Evolutionary conservation across 2,113 vertebrate species (phyloP), one percentile per base, ranked within the genome.

Genomic region (Promerops cafer): DNA sequence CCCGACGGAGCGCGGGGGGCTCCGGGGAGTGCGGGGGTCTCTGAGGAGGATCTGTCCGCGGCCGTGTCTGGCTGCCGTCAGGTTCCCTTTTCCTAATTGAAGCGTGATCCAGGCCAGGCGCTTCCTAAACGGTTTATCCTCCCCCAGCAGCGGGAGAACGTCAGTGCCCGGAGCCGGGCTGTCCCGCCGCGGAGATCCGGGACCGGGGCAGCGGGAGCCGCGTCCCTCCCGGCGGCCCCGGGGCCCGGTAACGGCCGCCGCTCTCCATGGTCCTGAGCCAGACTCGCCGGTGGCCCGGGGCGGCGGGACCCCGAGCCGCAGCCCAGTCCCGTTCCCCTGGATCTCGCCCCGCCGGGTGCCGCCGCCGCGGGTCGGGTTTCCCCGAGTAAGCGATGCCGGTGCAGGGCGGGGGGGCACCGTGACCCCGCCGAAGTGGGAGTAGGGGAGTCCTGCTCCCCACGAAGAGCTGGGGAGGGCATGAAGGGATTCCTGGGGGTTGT

Each of bases 191-290:
- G 17, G 53, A 47, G 74, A 59, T 45, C 16, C 35, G 2, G 45
- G 59, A 17, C 19, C 3, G 49, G 37, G 49, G 3, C 54, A 28
- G 23, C 15, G 14, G 28, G 59, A 78, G 24, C 28, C 22, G 17
- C 33, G 13, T 49, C 44, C 78, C 49, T 4, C 33, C 19, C 19
- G 24, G 64, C 10, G 16, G 37, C 5, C 14, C 39, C 61, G 65
- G 63, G 42, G 31, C 26, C 50, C 95, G 93, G 87, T 91, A 94
- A 74, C 93, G 93, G 90, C 60, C 60, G 78, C 50, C 65, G 90
- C 95, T 91, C 87, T 91, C 93, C 95, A 93, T 56, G 94, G 92
- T 90, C 49, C 94, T 94, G 94, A 94, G 78, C 63, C 50, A 50
- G 16, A 10, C 39, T 27, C 42, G 27, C 59, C 83, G 88, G 69